phyloP scores from a whole-genome alignment of 2,113 vertebrate genomes.

The Ceyx cyanopectus region DNA sequence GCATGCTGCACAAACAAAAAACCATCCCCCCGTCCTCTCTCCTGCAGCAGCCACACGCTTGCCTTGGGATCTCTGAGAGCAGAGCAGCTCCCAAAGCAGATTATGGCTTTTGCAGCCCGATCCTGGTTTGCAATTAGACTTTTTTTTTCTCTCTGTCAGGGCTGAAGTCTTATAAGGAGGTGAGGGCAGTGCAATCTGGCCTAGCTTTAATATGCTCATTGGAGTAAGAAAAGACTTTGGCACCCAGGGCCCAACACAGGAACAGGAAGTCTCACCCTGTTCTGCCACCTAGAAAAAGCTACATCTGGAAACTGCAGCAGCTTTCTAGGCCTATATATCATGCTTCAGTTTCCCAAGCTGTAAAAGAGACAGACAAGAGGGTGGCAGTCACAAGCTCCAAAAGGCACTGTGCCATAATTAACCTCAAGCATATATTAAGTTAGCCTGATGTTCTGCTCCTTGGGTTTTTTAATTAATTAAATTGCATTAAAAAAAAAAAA shows the following conservation, averaged over 20 bases:
- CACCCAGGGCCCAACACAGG: rapidly evolving
- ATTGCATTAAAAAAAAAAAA: background rate
- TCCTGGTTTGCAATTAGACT: background rate
- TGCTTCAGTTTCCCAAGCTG: slow-evolving; percentile 18
- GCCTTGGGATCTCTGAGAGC: background rate
- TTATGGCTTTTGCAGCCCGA: background rate
- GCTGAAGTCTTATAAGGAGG: background rate
- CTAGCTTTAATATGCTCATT: background rate
- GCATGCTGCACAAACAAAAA: background rate
- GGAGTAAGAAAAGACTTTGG: background rate
- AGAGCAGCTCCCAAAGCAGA: slow-evolving; percentile 25
- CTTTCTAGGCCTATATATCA: background rate
- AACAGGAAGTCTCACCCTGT: background rate
- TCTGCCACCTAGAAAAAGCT: background rate
- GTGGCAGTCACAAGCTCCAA: rapidly evolving
- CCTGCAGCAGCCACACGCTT: background rate
- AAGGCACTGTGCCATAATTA: background rate
- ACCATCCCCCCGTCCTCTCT: background rate
- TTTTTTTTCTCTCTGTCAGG: background rate
- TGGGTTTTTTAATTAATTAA: background rate
- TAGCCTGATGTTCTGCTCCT: background rate
- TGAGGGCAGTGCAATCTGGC: background rate
- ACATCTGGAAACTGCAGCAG: background rate
- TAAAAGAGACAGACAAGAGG: background rate
- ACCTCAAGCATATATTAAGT: rapidly evolving